These are phyloP conservation scores for Acridotheres tristis DNA, from an alignment of 2,797 vertebrate species.

Conservation along the genomic window DNA sequence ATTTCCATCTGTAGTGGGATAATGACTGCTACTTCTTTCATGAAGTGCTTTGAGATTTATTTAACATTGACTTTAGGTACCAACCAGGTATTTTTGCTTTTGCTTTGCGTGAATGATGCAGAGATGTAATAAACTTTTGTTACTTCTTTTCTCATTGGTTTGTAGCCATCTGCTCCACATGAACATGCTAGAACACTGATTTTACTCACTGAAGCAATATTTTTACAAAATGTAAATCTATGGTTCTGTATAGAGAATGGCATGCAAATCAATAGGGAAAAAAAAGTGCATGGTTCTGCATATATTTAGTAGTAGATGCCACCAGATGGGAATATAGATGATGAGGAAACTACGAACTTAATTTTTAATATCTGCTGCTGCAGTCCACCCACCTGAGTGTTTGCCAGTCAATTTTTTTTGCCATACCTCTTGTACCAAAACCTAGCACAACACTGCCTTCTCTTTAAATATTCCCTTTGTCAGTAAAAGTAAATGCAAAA, in stretches of 20 bases:
- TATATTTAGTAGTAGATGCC: not conserved
- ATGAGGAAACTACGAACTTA: not conserved
- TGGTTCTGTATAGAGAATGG: not conserved
- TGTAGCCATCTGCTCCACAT: accelerated
- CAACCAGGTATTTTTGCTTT: not conserved
- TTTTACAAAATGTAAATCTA: not conserved
- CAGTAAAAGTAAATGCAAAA: not conserved
- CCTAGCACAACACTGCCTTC: not conserved
- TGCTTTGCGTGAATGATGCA: not conserved
- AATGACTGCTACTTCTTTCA: not conserved
- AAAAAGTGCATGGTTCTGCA: not conserved
- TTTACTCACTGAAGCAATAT: not conserved
- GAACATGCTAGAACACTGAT: not conserved
- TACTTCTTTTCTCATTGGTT: not conserved
- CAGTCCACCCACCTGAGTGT: not conserved
- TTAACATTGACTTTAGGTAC: not conserved
- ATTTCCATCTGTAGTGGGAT: not conserved
- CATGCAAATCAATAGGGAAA: not conserved
- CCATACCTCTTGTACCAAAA: not conserved
- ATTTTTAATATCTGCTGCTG: not conserved
- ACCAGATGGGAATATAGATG: not conserved
- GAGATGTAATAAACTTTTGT: not conserved
- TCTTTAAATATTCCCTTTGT: not conserved
- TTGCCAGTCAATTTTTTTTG: not conserved
- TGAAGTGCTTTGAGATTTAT: not conserved